phyloP scores from a whole-genome alignment of 2,113 vertebrate species.

The human region DNA sequence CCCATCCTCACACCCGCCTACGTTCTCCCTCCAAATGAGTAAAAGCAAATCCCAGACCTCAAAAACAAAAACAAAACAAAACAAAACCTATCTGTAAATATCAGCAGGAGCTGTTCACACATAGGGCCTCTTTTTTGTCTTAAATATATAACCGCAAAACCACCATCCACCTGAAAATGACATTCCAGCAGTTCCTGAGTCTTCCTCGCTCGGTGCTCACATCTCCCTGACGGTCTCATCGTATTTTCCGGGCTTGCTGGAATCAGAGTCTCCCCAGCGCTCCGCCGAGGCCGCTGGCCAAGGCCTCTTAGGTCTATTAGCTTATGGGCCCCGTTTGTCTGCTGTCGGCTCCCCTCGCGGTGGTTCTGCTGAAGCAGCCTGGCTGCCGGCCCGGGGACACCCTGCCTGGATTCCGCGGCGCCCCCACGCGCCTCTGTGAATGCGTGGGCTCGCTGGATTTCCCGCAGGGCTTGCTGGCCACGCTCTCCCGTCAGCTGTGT shows the following conservation, averaged over 20 bases:
- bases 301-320: too few relatives aligned
- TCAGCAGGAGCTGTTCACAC: not conserved
- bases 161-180: not conserved
- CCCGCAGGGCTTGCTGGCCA: not conserved
- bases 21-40: not conserved
- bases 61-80: not conserved
- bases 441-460: not conserved
- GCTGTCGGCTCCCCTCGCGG: not conserved
- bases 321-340: too few relatives aligned
- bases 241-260: too few relatives aligned
- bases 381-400: too few relatives aligned
- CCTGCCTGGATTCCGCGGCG: not conserved
- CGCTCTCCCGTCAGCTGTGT: not conserved
- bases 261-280: too few relatives aligned
- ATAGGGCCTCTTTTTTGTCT: not conserved
- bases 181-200: not conserved
- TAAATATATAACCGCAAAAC: not conserved
- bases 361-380: not conserved
- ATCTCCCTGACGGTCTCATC: too few relatives aligned
- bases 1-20: not conserved
- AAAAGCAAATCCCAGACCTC: not conserved
- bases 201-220: not conserved
- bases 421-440: not conserved
- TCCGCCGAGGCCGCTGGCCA: too few relatives aligned
- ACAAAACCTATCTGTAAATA: not conserved